Evolutionary conservation across 1,140 invertebrate genomes (phyloP).

Genomic region (Frieseomelitta varia): DNA sequence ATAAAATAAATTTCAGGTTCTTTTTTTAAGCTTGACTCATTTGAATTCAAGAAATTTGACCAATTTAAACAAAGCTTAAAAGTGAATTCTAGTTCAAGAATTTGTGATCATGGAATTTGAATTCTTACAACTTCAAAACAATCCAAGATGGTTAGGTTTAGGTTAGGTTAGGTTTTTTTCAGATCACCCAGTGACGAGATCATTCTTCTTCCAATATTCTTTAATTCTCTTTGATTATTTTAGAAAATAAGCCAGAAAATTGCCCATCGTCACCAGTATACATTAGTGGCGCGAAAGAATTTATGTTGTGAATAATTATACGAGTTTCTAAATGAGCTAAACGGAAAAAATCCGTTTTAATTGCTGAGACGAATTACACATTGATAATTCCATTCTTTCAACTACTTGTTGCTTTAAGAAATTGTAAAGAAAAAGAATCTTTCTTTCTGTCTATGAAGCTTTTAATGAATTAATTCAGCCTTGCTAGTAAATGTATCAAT

Average conservation of each 20-base stretch:
- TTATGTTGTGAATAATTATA: neutral
- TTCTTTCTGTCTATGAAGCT: neutral
- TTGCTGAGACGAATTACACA: neutral
- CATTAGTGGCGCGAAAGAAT: neutral
- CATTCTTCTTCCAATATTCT: no score
- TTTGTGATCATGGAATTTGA: no score
- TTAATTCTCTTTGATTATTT: neutral
- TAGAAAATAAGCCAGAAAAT: neutral
- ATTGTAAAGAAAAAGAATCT: neutral
- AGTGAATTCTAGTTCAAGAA: no score
- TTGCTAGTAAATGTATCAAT: neutral
- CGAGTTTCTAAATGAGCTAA: neutral
- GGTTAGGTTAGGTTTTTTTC: no score
- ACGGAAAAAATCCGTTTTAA: neutral
- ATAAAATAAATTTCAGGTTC: no score
- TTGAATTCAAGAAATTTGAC: no score
- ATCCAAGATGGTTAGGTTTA: no score
- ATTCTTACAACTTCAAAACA: no score
- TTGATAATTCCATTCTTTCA: neutral
- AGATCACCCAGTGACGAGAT: no score
- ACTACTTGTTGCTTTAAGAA: neutral
- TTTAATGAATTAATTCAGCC: neutral
- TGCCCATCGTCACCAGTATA: neutral
- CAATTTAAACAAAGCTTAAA: no score
- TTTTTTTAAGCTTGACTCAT: no score